Evolutionary conservation across 2,888 invertebrate genomes (phyloP), one percentile per base, ranked within the genome.

Genomic region (Orthosia cruda): DNA sequence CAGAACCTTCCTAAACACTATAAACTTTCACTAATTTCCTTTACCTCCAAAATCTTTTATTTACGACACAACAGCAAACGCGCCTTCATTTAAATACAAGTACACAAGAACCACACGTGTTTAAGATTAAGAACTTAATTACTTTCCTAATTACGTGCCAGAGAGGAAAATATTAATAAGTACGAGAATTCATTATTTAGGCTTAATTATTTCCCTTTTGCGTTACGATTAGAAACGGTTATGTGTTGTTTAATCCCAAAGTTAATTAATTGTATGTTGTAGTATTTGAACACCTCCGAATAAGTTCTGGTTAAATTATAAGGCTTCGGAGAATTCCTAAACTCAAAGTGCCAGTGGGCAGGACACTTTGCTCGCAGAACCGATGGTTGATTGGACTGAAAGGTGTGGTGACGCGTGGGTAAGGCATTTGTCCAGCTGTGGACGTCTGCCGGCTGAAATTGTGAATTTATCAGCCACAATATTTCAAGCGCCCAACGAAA

Each of bases 81-180:
- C 13, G 13, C 20, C 59, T 16, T 0, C 18, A 54, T 55, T 64
- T 61, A 26, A 81, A 64, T 68, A 58, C 13, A 26, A 71, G 11
- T 18, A 52, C 52, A 78, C 47, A 77, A 61, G 49, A 55, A 32
- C 63, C 63, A 49, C 63, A 66, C 62, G 61, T 26, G 23, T n/a
- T 16, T 58, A 23, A 71, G 59, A 77, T 67, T 58, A 45, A 54
- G 32, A 72, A 71, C 58, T 71, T 81, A 84, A 86, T 85, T 76
- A 85, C 75, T 72, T 77, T 67, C 47, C 16, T 57, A 74, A 74
- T 83, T 75, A 67, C 64, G 69, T 55, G 66, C 13, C 13, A 16
- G 40, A 52, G 70, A 69, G 64, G 50, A 68, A 74, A 71, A 18
- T 55, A 80, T 68, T 65, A 71, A 82, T 75, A 50, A 67, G n/a